phyloP scores from a whole-genome alignment of 2,797 vertebrate genomes.

The Remorina albescens region DNA sequence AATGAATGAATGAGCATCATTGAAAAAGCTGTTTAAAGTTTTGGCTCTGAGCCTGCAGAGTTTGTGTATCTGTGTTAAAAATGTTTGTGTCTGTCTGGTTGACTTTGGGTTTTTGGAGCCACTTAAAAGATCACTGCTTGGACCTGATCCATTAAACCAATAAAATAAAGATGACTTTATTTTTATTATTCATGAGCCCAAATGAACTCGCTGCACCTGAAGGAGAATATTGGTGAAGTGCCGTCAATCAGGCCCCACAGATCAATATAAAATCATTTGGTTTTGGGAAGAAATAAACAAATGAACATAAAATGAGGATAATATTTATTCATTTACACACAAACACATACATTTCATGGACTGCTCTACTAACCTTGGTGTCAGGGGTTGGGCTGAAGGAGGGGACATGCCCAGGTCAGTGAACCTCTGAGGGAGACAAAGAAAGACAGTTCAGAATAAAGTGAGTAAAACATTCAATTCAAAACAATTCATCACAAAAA shows the following conservation, averaged over 20 bases:
- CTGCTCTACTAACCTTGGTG: slow-evolving; percentile 86
- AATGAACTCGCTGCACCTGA: slow-evolving; percentile 11
- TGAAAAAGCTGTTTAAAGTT: slow-evolving; percentile 1
- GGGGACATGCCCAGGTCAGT: slow-evolving; percentile 89
- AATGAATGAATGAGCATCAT: background rate
- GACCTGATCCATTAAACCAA: slow-evolving; percentile 66
- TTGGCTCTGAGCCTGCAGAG: background rate
- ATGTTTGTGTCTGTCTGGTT: slow-evolving; percentile 3
- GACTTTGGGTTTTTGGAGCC: slow-evolving; percentile 23
- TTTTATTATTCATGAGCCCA: slow-evolving; percentile 56
- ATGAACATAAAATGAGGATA: slow-evolving; percentile 4
- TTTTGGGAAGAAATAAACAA: background rate
- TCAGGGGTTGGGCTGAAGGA: slow-evolving; percentile 84
- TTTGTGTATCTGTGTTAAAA: slow-evolving; percentile 10
- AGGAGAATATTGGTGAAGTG: slow-evolving; percentile 42
- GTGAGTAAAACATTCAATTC: background rate
- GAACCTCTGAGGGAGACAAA: slow-evolving; percentile 85
- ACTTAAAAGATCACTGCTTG: slow-evolving; percentile 38
- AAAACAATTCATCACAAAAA: background rate
- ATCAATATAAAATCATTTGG: slow-evolving; percentile 31
- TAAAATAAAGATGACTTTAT: slow-evolving; percentile 72
- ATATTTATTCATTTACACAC: slow-evolving; percentile 19
- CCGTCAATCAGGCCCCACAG: slow-evolving; percentile 16
- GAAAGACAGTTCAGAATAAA: slow-evolving; percentile 17
- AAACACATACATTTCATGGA: slow-evolving; percentile 21